A percentile compares a stretch with the other conserved stretches of the same genome.
These are phyloP conservation scores for Porites cylindrica DNA, from an alignment of 92 coral and sea anemone genomes.

Conservation along the genomic window DNA sequence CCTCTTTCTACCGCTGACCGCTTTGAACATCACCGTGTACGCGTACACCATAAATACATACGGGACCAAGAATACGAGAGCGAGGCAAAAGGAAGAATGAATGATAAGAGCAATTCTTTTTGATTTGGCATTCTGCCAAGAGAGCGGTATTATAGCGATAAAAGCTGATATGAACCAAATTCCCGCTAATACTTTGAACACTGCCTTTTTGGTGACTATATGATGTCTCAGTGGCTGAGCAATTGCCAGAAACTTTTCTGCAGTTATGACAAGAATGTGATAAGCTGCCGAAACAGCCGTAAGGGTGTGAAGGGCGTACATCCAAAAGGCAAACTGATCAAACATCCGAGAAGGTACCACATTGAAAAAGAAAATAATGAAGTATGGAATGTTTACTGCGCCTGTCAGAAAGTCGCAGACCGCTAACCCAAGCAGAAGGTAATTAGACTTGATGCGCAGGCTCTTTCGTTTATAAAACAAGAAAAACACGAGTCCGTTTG, in stretches of 20 bases:
- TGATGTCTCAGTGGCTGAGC: slow-evolving; percentile 73
- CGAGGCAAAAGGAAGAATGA: slow-evolving; percentile 58
- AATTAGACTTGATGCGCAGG: slow-evolving; percentile 34
- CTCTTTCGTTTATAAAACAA: slow-evolving; percentile 20
- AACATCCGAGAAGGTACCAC: neutral
- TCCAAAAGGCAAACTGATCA: neutral
- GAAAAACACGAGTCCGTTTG: slow-evolving; percentile 34
- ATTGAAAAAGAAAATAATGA: slow-evolving; percentile 1
- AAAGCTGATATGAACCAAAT: slow-evolving; percentile 73
- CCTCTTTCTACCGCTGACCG: slow-evolving; percentile 40
- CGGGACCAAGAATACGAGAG: slow-evolving; percentile 67
- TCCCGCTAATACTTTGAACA: slow-evolving; percentile 17
- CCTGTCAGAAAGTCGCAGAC: slow-evolving; percentile 42
- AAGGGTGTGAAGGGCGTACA: slow-evolving; percentile 39
- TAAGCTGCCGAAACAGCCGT: slow-evolving; percentile 69
- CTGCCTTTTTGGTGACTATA: slow-evolving; percentile 50
- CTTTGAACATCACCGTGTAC: slow-evolving; percentile 61
- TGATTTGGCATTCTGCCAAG: slow-evolving; percentile 43
- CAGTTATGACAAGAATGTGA: slow-evolving; percentile 76
- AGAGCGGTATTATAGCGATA: slow-evolving; percentile 64
- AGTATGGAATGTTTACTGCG: slow-evolving; percentile 29
- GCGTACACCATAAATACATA: slow-evolving; percentile 68
- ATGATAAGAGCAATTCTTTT: slow-evolving; percentile 14
- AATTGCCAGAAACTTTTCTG: slow-evolving; percentile 81
- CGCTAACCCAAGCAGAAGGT: slow-evolving; percentile 34